A percentile compares a stretch with the other conserved stretches of the same genome.
phyloP scores from a whole-genome alignment of 53 echinoderm and acorn worm species.

The Temnopleurus reevesii region DNA sequence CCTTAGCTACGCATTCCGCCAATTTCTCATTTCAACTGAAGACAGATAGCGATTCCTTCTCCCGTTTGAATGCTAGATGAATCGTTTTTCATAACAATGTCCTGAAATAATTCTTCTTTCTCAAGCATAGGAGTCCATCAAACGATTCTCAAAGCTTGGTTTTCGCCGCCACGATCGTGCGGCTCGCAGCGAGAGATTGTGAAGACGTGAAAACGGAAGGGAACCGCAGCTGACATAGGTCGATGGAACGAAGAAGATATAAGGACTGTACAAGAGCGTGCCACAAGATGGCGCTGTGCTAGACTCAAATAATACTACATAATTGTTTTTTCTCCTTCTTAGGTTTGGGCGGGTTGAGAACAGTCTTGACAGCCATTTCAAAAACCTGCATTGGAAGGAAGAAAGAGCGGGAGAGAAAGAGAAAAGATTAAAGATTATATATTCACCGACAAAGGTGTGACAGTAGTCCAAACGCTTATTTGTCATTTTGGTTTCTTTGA shows the following conservation, averaged over 20 bases:
- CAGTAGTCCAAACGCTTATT: too few relatives aligned
- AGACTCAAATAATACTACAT: constrained; percentile 48
- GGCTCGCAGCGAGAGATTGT: neutral
- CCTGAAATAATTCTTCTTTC: neutral
- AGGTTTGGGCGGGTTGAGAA: constrained; percentile 67
- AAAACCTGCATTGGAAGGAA: constrained; percentile 69
- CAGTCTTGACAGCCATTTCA: constrained; percentile 81
- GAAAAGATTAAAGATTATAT: neutral
- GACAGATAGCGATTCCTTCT: too few relatives aligned
- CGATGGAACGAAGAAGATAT: constrained; percentile 3
- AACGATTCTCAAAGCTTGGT: neutral
- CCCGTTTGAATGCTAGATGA: neutral
- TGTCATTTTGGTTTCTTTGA: too few relatives aligned
- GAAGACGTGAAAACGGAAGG: constrained; percentile 38
- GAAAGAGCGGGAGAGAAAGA: neutral
- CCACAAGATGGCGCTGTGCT: neutral
- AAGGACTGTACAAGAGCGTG: constrained; percentile 12
- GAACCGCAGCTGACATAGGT: constrained; percentile 29
- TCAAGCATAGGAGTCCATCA: neutral
- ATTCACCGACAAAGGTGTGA: neutral
- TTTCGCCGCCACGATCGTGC: neutral
- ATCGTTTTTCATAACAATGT: neutral
- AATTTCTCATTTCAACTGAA: too few relatives aligned
- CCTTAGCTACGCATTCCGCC: neutral
- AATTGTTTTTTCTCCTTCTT: neutral